A percentile compares a stretch with the other conserved stretches of the same genome.
phyloP scores from a whole-genome alignment of 2,113 vertebrate species.

The Pogona vitticeps region DNA sequence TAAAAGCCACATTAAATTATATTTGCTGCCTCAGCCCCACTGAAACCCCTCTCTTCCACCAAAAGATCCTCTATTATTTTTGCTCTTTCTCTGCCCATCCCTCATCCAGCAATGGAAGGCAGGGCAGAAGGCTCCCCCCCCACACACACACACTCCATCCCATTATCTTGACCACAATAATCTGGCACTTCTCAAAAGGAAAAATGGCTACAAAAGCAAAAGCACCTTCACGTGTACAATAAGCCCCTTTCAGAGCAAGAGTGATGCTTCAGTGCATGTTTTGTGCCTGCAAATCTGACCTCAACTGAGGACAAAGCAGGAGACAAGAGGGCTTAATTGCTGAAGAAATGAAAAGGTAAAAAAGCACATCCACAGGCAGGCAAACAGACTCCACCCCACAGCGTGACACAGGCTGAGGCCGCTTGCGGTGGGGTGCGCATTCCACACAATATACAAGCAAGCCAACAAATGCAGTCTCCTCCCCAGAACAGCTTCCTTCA shows the following conservation, averaged over 20 bases:
- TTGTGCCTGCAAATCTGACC: slow-evolving; percentile 66
- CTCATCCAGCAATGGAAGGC: slow-evolving; percentile 27
- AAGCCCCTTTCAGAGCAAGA: slow-evolving; percentile 64
- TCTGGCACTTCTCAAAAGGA: slow-evolving; percentile 69
- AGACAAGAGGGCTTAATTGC: slow-evolving; percentile 72
- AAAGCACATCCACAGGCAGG: slow-evolving; percentile 69
- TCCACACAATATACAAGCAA: neutral
- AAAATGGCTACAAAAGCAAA: slow-evolving; percentile 62
- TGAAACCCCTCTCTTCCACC: neutral
- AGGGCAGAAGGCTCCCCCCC: slow-evolving; percentile 15
- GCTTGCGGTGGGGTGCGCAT: neutral
- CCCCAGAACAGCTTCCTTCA: neutral
- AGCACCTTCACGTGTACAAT: slow-evolving; percentile 63
- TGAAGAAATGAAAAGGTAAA: slow-evolving; percentile 73
- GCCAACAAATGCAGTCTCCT: neutral
- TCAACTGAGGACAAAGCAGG: slow-evolving; percentile 67
- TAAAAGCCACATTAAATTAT: slow-evolving; percentile 15
- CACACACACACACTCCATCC: slow-evolving; percentile 37
- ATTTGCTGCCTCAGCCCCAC: neutral
- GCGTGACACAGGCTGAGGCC: slow-evolving; percentile 54
- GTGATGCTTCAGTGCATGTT: slow-evolving; percentile 68
- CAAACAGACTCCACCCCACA: slow-evolving; percentile 63
- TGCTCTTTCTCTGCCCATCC: neutral
- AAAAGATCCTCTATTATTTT: neutral
- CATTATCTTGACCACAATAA: slow-evolving; percentile 68